These are phyloP conservation scores for Halcyon leucocephala DNA, from an alignment of 2,797 vertebrate species.

Conservation along the genomic window DNA sequence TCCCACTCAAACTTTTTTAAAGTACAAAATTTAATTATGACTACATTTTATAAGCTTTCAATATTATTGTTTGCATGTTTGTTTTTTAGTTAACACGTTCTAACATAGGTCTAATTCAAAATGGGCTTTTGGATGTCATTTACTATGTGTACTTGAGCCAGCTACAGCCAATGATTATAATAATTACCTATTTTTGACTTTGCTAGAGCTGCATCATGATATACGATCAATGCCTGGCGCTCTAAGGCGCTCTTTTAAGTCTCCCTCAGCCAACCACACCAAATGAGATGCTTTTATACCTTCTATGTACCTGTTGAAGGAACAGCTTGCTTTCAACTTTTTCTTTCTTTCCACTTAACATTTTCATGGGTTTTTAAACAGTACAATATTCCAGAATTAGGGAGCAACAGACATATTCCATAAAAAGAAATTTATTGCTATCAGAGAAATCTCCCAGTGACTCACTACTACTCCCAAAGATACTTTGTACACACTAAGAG, in stretches of 20 bases:
- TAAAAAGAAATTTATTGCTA: background rate
- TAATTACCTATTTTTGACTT: background rate
- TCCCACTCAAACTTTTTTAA: background rate
- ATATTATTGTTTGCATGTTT: background rate
- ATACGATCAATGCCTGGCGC: background rate
- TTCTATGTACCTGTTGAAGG: background rate
- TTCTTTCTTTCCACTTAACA: background rate
- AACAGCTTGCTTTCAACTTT: background rate
- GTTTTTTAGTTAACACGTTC: background rate
- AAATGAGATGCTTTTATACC: background rate
- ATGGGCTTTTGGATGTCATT: background rate
- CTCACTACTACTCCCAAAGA: background rate
- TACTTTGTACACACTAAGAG: background rate
- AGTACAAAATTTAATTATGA: background rate
- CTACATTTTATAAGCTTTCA: background rate
- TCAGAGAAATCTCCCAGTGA: background rate
- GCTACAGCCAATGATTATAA: background rate
- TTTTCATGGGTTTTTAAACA: background rate
- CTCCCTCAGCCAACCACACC: background rate
- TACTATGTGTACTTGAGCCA: background rate
- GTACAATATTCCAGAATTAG: background rate
- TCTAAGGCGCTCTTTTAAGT: background rate
- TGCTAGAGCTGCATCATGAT: background rate
- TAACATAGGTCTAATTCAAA: background rate
- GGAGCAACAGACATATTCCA: background rate